Evolutionary conservation across 2,797 vertebrate genomes (phyloP).

Genomic region (Iguana delicatissima): DNA sequence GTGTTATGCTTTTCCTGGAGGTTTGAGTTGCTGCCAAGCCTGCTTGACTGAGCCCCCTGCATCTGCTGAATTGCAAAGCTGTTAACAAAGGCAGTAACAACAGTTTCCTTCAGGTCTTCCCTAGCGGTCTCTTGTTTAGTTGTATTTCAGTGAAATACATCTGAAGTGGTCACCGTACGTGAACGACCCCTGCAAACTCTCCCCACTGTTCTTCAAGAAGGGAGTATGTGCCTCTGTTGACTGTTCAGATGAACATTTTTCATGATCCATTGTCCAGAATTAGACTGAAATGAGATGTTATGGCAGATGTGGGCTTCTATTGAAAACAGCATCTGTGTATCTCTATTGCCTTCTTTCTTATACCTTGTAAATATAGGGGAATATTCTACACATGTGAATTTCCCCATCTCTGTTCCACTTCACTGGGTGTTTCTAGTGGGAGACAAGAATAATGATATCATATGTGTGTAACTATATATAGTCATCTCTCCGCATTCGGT

Average conservation of each 20-base stretch:
- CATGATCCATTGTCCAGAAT: constrained; percentile 9
- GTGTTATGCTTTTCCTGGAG: constrained; percentile 10
- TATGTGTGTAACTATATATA: background rate
- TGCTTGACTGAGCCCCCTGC: constrained; percentile 2
- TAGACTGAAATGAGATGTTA: background rate
- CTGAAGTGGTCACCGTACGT: background rate
- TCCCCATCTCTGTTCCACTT: background rate
- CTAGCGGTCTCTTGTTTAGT: constrained; percentile 2
- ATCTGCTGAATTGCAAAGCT: constrained; percentile 23
- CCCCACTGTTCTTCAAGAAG: background rate
- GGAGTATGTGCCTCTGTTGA: background rate
- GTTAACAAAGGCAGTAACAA: constrained; percentile 28
- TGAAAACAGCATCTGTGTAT: background rate
- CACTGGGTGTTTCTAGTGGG: background rate
- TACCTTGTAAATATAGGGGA: background rate
- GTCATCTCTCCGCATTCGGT: too few relatives aligned
- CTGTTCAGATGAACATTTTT: constrained; percentile 19
- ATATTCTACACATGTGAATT: background rate
- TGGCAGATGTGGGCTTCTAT: background rate
- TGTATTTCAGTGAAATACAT: background rate
- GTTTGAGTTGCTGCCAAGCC: constrained; percentile 4
- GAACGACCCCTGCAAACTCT: background rate
- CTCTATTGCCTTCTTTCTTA: background rate
- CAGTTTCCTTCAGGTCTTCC: constrained; percentile 16
- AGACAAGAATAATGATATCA: too few relatives aligned